phyloP scores from a whole-genome alignment of 2,888 invertebrate genomes.

The Dynastes tityus region DNA sequence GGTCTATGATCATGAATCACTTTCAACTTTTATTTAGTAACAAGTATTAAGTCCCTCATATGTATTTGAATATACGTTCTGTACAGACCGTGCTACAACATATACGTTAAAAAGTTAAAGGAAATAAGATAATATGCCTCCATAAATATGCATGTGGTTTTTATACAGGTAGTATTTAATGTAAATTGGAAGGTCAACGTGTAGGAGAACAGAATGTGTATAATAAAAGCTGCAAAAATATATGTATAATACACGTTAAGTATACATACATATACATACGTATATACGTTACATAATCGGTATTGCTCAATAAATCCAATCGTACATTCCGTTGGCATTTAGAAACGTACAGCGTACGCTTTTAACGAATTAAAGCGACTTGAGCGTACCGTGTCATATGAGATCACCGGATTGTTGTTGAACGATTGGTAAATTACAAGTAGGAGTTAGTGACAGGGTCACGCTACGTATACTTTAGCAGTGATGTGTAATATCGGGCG shows the following conservation, averaged over 20 bases:
- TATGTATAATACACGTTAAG: slow-evolving; percentile 29
- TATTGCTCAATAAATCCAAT: slow-evolving; percentile 47
- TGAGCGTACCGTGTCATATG: slow-evolving; percentile 35
- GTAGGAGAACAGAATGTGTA: slow-evolving; percentile 48
- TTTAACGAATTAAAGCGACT: slow-evolving; percentile 32
- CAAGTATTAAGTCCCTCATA: not conserved
- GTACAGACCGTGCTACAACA: not conserved
- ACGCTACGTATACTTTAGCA: slow-evolving; percentile 17
- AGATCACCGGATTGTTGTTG: slow-evolving; percentile 40
- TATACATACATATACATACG: slow-evolving; percentile 1
- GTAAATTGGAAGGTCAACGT: slow-evolving; percentile 48
- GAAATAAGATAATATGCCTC: slow-evolving; percentile 32
- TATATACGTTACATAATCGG: slow-evolving; percentile 38
- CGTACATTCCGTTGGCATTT: slow-evolving; percentile 47
- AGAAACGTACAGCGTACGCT: slow-evolving; percentile 34
- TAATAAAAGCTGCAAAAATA: slow-evolving; percentile 44
- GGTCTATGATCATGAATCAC: slow-evolving; percentile 5
- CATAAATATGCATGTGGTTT: slow-evolving; percentile 42
- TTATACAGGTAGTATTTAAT: slow-evolving; percentile 49
- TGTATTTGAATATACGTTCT: not conserved
- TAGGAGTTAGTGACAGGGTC: slow-evolving; percentile 47
- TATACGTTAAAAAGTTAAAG: slow-evolving; percentile 36
- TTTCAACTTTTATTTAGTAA: not conserved
- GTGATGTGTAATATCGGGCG: slow-evolving; percentile 26
- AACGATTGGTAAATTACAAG: slow-evolving; percentile 46